These are phyloP conservation scores for Steatornis caripensis DNA, from an alignment of 2,113 vertebrate species.

Conservation along the genomic window DNA sequence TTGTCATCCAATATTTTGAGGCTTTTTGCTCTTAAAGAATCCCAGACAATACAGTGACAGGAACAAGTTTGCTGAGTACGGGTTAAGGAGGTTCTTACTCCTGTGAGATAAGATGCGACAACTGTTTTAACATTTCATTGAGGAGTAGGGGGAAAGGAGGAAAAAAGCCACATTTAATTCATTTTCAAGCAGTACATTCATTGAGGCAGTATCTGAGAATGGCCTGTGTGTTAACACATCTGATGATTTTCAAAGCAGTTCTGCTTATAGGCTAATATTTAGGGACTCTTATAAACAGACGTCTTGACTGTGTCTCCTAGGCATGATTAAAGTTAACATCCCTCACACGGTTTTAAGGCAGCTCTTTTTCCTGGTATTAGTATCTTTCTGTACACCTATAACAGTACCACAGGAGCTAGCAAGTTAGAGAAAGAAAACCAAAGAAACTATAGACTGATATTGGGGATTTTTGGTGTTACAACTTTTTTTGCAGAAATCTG, in stretches of 20 bases:
- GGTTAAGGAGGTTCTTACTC: background rate
- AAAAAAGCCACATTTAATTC: background rate
- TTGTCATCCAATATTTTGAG: background rate
- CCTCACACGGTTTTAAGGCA: background rate
- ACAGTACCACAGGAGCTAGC: background rate
- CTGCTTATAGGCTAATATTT: background rate
- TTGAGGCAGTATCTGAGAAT: background rate
- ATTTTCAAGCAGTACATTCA: background rate
- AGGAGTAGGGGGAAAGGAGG: background rate
- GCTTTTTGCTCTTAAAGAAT: background rate
- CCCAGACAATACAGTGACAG: background rate
- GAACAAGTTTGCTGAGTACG: rapidly evolving
- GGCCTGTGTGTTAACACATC: background rate
- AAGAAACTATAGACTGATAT: background rate
- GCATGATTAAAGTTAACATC: background rate
- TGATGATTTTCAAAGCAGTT: background rate
- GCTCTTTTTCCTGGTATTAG: background rate
- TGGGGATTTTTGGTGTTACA: background rate
- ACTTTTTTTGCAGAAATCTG: background rate
- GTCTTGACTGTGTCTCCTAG: background rate
- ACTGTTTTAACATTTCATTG: background rate
- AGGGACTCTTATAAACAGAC: background rate
- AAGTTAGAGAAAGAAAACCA: background rate
- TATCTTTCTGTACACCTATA: background rate
- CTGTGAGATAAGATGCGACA: background rate